Base-by-base conservation (phyloP, 2,888 invertebrate species). In the Cenopis cana region DNA sequence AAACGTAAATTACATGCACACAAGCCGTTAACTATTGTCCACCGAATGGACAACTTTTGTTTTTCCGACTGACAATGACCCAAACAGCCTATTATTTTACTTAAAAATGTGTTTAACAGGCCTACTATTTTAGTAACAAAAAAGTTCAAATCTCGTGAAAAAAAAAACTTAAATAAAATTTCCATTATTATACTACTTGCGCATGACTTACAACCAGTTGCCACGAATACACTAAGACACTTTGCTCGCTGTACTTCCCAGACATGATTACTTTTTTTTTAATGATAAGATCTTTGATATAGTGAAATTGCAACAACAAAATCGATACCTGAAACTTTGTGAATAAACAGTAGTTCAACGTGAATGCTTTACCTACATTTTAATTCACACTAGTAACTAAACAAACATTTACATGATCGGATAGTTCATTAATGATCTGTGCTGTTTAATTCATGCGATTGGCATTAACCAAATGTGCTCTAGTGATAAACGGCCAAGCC, bases 371-470 rank as follows among this genome's bases (percentile, higher is more conserved):
- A 36, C 10, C 12, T 36, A 50, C 50, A 52, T 36, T 52, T 52
- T 49, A 62, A 18, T 11, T 18, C 33, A 62, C 33, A 18, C 50
- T 1, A 46, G 24, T 29, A 50, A 29, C n/a, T 29, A 50, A 54
- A 64, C 64, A 54, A 52, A 56, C 46, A 54, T 56, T 36, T 57
- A 18, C 38, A 24, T 36, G 64, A 54, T 52, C n/a, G 54, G 36
- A 64, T 54, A 64, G 52, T 54, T 64, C 64, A 64, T 64, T 64
- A 64, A 64, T 64, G 64, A 64, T 64, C 64, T 64, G 64, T 54
- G 64, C 50, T 36, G 62, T 11, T 64, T 62, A 62, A 62, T 52
- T 64, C 64, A 17, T 36, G 54, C 52, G 52, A 54, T 64, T 17
- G 36, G 38, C 64, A 64, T 64, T 64, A 64, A 64, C 64, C 54